Evolutionary conservation across 2,797 vertebrate species (phyloP).

Genomic region (Babyrousa celebensis): DNA sequence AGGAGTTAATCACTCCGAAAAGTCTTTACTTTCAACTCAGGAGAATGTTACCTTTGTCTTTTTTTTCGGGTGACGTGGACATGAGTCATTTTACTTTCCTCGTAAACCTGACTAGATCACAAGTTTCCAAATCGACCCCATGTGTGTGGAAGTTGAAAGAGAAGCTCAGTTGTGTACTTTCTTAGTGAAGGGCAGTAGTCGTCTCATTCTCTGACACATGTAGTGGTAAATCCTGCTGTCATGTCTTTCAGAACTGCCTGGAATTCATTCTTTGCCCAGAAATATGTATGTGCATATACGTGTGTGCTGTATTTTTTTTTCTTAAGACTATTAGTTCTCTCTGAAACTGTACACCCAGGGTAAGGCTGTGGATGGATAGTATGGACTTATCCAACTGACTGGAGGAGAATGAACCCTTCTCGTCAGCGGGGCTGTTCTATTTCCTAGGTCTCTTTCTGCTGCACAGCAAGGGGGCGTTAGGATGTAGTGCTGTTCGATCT

Average conservation of each 20-base stretch:
- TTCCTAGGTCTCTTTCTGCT: slow-evolving; percentile 57
- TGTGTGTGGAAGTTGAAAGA: slow-evolving; percentile 36
- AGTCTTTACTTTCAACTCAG: slow-evolving; percentile 41
- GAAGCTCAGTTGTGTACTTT: neutral
- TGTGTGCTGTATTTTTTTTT: neutral
- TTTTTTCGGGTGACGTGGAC: neutral
- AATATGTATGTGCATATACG: neutral
- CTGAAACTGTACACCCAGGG: neutral
- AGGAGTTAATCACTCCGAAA: neutral
- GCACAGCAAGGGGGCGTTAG: neutral
- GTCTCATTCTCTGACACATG: slow-evolving; percentile 20
- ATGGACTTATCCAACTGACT: neutral
- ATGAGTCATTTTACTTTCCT: neutral
- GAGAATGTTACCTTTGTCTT: slow-evolving; percentile 8
- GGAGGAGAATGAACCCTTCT: neutral
- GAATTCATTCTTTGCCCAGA: neutral
- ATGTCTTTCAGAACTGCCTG: neutral
- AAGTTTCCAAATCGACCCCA: neutral
- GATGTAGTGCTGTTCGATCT: neutral
- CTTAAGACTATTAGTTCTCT: neutral
- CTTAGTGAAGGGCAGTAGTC: neutral
- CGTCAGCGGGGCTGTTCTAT: neutral
- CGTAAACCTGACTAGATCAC: slow-evolving; percentile 18
- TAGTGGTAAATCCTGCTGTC: neutral
- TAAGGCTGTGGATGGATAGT: neutral